Percentiles rank a stretch among this genome's conserved stretches.
Evolutionary conservation across 2,888 invertebrate species (phyloP).

Genomic region (Tachystola acroxantha): DNA sequence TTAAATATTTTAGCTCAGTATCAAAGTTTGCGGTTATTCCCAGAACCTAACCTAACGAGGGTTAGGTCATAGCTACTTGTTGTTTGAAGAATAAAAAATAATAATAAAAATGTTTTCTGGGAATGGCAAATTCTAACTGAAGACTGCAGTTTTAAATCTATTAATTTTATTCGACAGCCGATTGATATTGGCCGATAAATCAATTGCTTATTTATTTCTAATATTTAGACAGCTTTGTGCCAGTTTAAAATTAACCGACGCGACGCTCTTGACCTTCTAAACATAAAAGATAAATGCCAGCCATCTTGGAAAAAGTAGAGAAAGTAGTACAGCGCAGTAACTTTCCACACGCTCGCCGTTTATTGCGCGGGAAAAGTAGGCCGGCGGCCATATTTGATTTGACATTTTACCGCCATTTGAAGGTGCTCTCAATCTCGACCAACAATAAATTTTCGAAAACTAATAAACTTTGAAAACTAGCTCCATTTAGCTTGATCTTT

Average conservation of each 20-base stretch:
- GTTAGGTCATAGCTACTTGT: constrained; percentile 23
- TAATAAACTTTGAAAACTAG: too few species aligned
- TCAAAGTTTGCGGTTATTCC: constrained; percentile 4
- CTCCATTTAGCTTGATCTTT: too few species aligned
- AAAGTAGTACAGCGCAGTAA: constrained; percentile 75
- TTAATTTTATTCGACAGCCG: too few species aligned
- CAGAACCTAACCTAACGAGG: constrained; percentile 15
- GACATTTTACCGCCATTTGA: constrained; percentile 48
- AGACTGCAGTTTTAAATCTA: too few species aligned
- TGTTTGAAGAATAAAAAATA: constrained; percentile 19
- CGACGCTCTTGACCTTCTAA: constrained; percentile 59
- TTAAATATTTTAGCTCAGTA: neutral
- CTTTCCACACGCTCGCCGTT: constrained; percentile 70
- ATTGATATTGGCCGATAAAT: too few species aligned
- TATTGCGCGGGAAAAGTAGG: constrained; percentile 73
- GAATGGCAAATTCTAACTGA: neutral
- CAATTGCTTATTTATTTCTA: too few species aligned
- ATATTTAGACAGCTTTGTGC: constrained; percentile 16
- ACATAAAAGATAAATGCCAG: constrained; percentile 49
- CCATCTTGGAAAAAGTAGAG: constrained; percentile 77
- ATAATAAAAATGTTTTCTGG: constrained; percentile 8
- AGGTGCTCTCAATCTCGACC: constrained; percentile 13
- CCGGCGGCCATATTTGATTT: constrained; percentile 66
- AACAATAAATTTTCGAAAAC: too few species aligned
- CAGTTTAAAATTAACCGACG: constrained; percentile 25